These are phyloP conservation scores for Agonopterix subpropinquella DNA, from an alignment of 2,888 invertebrate genomes.

Conservation along the genomic window DNA sequence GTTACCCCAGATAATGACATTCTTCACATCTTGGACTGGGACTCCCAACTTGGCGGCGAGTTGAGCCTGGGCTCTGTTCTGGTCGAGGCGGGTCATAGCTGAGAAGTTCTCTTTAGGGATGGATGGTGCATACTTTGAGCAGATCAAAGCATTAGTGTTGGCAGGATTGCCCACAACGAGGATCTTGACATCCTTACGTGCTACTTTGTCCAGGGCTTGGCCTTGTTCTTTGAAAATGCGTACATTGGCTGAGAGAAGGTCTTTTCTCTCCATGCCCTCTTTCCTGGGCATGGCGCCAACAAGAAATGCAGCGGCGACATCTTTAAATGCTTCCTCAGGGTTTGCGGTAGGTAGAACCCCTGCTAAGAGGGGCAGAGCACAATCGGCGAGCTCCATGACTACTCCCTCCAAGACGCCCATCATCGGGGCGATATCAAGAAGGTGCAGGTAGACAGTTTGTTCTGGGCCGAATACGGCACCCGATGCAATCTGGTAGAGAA, in stretches of 20 bases:
- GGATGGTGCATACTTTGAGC: conserved; percentile 95
- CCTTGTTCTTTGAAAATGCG: conserved; percentile 99
- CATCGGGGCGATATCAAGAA: conserved; percentile 97
- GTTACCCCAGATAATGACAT: conserved; percentile 99
- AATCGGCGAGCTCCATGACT: conserved; percentile 97
- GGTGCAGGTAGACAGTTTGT: conserved; percentile 90
- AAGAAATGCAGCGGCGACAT: conserved; percentile 96
- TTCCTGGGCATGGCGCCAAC: conserved; percentile 99
- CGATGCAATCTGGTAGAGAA: conserved; percentile 95
- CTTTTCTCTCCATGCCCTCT: conserved; percentile 98
- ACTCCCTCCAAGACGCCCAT: conserved; percentile 98
- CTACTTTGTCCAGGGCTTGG: conserved; percentile 91
- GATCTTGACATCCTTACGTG: conserved; percentile 94
- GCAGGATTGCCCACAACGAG: conserved; percentile 99
- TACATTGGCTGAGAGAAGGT: conserved; percentile 97
- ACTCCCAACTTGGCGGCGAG: conserved; percentile 83
- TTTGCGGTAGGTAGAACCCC: conserved; percentile 92
- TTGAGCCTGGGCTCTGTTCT: conserved; percentile 96
- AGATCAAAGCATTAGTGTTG: conserved; percentile 98
- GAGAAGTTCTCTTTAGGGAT: conserved; percentile 98
- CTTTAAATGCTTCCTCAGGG: conserved; percentile 94
- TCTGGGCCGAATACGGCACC: conserved; percentile 96
- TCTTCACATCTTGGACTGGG: conserved; percentile 85
- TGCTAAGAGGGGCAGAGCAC: conserved; percentile 91
- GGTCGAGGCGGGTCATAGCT: conserved; percentile 98